These are phyloP conservation scores for Neolamprologus brichardi DNA, from an alignment of 2,113 vertebrate species.

Conservation along the genomic window DNA sequence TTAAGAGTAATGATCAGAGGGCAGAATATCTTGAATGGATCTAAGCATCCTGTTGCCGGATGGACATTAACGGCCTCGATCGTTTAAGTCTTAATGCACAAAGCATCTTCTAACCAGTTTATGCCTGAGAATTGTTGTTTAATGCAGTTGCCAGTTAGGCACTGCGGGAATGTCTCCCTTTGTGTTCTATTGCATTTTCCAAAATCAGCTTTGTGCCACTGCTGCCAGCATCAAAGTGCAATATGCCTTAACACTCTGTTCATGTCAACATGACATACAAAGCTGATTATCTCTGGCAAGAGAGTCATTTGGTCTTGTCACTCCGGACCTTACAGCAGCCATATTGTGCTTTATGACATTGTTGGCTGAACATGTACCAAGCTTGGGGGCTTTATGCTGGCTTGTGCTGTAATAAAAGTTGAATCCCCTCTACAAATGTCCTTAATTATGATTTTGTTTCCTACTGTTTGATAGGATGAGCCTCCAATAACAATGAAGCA, in stretches of 20 bases:
- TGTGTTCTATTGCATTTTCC: constrained; percentile 41
- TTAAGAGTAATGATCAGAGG: neutral
- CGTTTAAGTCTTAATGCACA: constrained; percentile 7
- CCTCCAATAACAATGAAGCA: constrained; percentile 43
- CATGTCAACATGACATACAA: constrained; percentile 65
- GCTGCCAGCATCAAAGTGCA: constrained; percentile 55
- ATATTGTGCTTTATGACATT: constrained; percentile 66
- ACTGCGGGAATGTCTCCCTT: constrained; percentile 29
- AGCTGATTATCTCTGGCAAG: constrained; percentile 63
- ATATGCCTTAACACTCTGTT: constrained; percentile 51
- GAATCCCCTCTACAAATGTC: constrained; percentile 64
- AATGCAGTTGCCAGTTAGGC: constrained; percentile 34
- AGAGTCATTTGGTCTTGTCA: constrained; percentile 62
- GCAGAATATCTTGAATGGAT: neutral
- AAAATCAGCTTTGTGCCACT: constrained; percentile 57
- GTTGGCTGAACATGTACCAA: constrained; percentile 34
- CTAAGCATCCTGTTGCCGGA: neutral
- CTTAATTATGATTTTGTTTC: constrained; percentile 67
- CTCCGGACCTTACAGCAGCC: constrained; percentile 51
- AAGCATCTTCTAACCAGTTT: constrained; percentile 4
- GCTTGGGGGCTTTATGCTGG: constrained; percentile 46
- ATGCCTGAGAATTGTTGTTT: constrained; percentile 36
- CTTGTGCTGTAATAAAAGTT: constrained; percentile 52
- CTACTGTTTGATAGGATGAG: constrained; percentile 58
- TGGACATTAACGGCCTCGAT: neutral